Percentiles rank a stretch among this genome's conserved stretches.
Conservation (phyloP, 2,113 vertebrate species). For the Chlorocebus sabaeus region DNA sequence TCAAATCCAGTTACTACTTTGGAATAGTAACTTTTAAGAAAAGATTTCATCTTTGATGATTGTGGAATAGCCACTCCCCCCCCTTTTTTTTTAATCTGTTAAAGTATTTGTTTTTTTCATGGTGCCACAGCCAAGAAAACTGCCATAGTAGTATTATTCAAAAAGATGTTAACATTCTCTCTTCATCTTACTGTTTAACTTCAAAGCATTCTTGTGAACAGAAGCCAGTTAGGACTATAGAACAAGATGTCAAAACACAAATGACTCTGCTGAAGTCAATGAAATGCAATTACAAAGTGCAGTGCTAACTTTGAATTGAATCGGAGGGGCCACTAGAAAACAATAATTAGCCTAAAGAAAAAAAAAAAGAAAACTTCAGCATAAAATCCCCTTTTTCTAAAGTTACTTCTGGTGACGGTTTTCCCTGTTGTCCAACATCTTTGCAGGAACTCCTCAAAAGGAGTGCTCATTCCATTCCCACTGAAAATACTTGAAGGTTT, state of each 20-base stretch:
- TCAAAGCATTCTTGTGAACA: conserved; percentile 57
- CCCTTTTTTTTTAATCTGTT: background rate
- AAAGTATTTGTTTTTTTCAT: background rate
- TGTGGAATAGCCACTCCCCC: background rate
- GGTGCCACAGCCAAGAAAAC: background rate
- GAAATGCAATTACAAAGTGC: conserved; percentile 40
- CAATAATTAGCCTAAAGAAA: conserved; percentile 33
- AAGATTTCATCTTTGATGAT: conserved; percentile 3
- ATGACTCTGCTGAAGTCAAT: conserved; percentile 18
- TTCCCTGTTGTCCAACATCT: background rate
- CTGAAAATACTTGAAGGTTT: background rate
- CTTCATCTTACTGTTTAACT: conserved; percentile 49
- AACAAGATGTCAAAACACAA: conserved; percentile 44
- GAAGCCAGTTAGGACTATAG: conserved; percentile 43
- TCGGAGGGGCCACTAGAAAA: conserved; percentile 21
- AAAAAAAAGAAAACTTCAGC: background rate
- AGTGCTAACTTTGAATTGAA: conserved; percentile 26
- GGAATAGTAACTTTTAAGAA: background rate
- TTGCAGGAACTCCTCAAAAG: background rate
- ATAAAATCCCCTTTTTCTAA: conserved; percentile 1
- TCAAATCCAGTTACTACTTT: background rate
- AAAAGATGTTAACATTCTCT: conserved; percentile 35
- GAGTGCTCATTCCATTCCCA: background rate
- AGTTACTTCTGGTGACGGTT: background rate
- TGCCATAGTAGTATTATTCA: background rate